Base-by-base conservation (phyloP, 2,113 vertebrate species). In the Lichenostomus cassidix region DNA sequence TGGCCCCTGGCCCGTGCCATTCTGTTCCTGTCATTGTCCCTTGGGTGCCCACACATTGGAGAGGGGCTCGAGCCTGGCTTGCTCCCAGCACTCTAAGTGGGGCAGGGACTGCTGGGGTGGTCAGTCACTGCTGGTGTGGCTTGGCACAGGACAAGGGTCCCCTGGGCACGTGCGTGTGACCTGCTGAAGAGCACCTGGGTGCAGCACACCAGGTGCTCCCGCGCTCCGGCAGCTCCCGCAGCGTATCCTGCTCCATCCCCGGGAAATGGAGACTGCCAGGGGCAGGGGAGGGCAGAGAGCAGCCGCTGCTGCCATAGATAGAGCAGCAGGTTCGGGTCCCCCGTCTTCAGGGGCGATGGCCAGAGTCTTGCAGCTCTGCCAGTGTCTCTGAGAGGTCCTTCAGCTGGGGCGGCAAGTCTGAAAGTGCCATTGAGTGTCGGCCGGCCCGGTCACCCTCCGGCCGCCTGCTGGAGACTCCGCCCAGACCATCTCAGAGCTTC, bases 31-130 rank as follows among this genome's bases (percentile, higher is more conserved):
- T 19, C 22, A 0, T 39, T 37, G 60, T 15, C 64, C 64, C 0
- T 0, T 23, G 6, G 10, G 22, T 13, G 39, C 44, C 63, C 10
- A 3, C 69, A 10, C 11, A 4, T 0, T 0, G 1, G 21, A 10
- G 73, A 24, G 37, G 13, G 21, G 21, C 55, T n/a, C 65, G 77
- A 68, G 49, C 44, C 44, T 9, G 27, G 31, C 10, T 7, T 23
- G 49, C 24, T 64, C 18, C 31, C 31, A 5, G 35, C 3, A 0
- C 33, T 37, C 28, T 5, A n/a, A 18, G 2, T 1, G 8, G 15
- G n/a, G 4, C n/a, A 18, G 44, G 3, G 6, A 46, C 49, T 37
- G 55, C 80, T 23, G 33, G 11, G 15, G 9, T 52, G 52, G 4
- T 49, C 67, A 31, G 2, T 58, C 59, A 23, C 35, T 44, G 59